These are phyloP conservation scores for Subacronicta megacephala DNA, from an alignment of 2,888 invertebrate genomes.

Conservation along the genomic window DNA sequence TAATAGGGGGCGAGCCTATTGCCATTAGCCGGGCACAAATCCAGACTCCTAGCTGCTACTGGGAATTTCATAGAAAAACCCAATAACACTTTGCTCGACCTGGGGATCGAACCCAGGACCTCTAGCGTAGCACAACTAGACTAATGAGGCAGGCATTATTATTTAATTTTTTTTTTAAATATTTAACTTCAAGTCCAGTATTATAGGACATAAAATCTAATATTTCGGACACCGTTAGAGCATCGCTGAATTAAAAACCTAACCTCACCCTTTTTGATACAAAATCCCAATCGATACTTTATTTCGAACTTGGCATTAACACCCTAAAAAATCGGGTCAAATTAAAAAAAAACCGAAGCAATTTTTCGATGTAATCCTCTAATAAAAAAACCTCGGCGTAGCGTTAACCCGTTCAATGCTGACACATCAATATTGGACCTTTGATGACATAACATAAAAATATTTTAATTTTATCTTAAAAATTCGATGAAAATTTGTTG, in stretches of 20 bases:
- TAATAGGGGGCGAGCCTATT: too few species aligned
- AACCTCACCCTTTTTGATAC: not conserved
- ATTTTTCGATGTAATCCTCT: conserved; percentile 47
- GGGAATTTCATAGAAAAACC: too few species aligned
- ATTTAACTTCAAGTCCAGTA: too few species aligned
- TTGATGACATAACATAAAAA: conserved; percentile 28
- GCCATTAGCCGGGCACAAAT: too few species aligned
- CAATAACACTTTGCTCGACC: too few species aligned
- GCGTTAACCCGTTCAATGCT: conserved; percentile 37
- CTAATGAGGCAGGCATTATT: too few species aligned
- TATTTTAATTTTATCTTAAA: conserved; percentile 39
- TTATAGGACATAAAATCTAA: too few species aligned
- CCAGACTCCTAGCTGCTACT: too few species aligned
- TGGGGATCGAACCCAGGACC: too few species aligned
- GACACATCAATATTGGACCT: conserved; percentile 48
- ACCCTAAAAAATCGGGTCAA: conserved; percentile 32
- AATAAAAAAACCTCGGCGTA: conserved; percentile 37
- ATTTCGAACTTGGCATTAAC: conserved; percentile 23
- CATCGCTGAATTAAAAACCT: not conserved
- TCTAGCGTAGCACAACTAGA: too few species aligned
- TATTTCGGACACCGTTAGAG: too few species aligned
- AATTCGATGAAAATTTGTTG: conserved; percentile 13
- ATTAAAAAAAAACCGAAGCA: conserved; percentile 37
- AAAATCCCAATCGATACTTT: conserved; percentile 19
- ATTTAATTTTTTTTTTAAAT: too few species aligned